A percentile compares a stretch with the other conserved stretches of the same genome.
Conservation (phyloP, 1,140 invertebrate genomes). For the Leptinotarsa defecta region DNA sequence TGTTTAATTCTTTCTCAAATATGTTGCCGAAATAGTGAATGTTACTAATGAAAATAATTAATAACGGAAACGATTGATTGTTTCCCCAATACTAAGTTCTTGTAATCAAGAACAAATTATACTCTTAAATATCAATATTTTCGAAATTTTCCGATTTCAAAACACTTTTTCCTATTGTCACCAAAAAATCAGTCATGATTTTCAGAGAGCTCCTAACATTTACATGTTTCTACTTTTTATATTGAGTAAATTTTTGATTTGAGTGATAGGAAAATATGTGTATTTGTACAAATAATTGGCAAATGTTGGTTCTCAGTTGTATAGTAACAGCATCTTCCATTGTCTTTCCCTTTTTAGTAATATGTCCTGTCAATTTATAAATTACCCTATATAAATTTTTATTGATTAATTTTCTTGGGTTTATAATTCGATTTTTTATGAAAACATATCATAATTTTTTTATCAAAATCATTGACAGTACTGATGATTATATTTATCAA, state of each 20-base stretch:
- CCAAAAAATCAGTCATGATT: too few species aligned
- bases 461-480: slow-evolving; percentile 1
- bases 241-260: background rate
- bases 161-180: too few species aligned
- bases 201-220: too few species aligned
- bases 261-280: background rate
- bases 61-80: too few species aligned
- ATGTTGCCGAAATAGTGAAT: too few species aligned
- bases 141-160: too few species aligned
- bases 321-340: background rate
- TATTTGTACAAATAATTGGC: background rate
- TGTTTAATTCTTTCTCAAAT: too few species aligned
- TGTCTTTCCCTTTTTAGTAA: background rate
- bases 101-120: too few species aligned
- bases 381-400: background rate
- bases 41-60: too few species aligned
- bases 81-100: too few species aligned
- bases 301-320: background rate
- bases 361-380: background rate
- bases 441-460: background rate
- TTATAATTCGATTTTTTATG: slow-evolving; percentile 3
- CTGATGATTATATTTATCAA: background rate
- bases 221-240: too few species aligned
- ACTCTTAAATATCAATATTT: too few species aligned
- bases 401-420: background rate